phyloP scores from a whole-genome alignment of 2,113 vertebrate species.

The Callopanchax toddi region DNA sequence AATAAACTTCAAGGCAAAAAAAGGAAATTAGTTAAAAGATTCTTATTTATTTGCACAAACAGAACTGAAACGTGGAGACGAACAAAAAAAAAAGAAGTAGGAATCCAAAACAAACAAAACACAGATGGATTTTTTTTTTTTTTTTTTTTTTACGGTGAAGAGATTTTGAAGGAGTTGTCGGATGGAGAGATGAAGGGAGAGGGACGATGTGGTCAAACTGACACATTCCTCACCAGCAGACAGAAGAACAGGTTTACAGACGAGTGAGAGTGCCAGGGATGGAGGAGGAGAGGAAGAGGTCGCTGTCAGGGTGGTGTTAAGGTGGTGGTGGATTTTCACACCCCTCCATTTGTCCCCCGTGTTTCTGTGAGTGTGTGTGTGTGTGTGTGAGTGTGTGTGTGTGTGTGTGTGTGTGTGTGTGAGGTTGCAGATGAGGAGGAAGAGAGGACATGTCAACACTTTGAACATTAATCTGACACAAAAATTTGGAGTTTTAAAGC shows the following conservation, averaged over 20 bases:
- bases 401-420: conserved; percentile 31
- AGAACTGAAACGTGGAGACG: conserved; percentile 44
- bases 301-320: conserved; percentile 53
- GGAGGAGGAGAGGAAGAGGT: conserved; percentile 47
- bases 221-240: conserved; percentile 73
- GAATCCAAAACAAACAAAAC: conserved; percentile 39
- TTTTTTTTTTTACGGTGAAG: no score
- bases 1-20: conserved; percentile 27
- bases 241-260: conserved; percentile 29
- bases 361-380: conserved; percentile 53
- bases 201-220: conserved; percentile 61
- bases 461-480: conserved; percentile 47
- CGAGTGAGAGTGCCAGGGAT: conserved; percentile 53
- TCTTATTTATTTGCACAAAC: conserved; percentile 56
- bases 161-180: background rate
- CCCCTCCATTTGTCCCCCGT: conserved; percentile 70
- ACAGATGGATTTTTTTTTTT: no score
- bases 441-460: conserved; percentile 56
- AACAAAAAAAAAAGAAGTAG: conserved; percentile 27
- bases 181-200: conserved; percentile 36
- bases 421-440: conserved; percentile 9
- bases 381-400: conserved; percentile 26
- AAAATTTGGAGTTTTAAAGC: background rate
- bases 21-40: conserved; percentile 50
- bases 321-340: conserved; percentile 70